Evolutionary conservation across 2,113 vertebrate genomes (phyloP).

Genomic region (Calyptommatus sinebrachiatus): DNA sequence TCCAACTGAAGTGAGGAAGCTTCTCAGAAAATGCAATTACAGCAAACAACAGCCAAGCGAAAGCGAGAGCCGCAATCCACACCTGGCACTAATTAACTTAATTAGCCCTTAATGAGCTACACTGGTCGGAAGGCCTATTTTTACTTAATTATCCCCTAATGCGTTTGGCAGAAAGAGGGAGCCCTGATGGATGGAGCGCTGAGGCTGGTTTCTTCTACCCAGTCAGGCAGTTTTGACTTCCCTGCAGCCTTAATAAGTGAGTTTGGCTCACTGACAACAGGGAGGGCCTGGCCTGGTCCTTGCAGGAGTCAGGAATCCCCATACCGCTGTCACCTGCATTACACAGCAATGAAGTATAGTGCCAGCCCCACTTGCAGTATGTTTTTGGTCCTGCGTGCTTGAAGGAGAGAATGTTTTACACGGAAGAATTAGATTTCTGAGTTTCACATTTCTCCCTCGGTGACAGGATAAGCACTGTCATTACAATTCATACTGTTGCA

Average conservation of each 20-base stretch:
- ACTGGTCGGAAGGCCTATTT: conserved; percentile 79
- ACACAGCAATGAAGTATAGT: not conserved
- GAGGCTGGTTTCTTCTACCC: conserved; percentile 56
- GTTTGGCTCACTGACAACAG: conserved; percentile 12
- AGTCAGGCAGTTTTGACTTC: conserved; percentile 47
- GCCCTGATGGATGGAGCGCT: conserved; percentile 61
- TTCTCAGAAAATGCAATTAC: conserved; percentile 73
- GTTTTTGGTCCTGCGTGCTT: not conserved
- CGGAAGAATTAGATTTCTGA: not conserved
- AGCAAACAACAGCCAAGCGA: conserved; percentile 71
- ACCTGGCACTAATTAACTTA: conserved; percentile 83
- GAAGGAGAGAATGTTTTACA: not conserved
- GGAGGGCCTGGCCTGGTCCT: not conserved
- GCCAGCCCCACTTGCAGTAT: not conserved
- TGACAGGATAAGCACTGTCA: not conserved
- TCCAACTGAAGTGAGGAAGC: conserved; percentile 65
- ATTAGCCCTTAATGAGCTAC: conserved; percentile 79
- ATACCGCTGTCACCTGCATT: not conserved
- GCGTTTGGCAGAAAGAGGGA: conserved; percentile 65
- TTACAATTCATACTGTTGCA: not conserved
- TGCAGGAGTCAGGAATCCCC: conserved; percentile 8
- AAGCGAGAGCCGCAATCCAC: conserved; percentile 68
- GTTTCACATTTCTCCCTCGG: not conserved
- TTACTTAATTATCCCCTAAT: conserved; percentile 81
- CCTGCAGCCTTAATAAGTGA: not conserved